Base-by-base conservation (phyloP, 2,888 invertebrate genomes). In the Luperina nickerlii region DNA sequence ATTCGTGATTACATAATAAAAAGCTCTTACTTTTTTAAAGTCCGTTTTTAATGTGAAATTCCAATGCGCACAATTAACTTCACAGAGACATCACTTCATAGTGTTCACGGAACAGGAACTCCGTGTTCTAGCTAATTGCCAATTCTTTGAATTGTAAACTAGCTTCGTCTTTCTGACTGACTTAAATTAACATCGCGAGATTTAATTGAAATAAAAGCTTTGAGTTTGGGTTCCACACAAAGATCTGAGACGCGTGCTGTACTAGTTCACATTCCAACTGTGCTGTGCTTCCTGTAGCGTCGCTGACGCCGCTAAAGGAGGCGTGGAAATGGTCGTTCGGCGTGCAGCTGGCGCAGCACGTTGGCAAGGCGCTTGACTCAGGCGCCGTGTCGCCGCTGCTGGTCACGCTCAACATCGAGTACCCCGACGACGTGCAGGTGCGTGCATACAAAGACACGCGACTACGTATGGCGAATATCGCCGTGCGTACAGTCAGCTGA, bases 311-410 rank as follows among this genome's bases (percentile, higher is more conserved):
- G 0, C 92, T 98, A 0, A 99, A 99, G 92, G 98, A 98, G 92
- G 98, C 98, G 0, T 98, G 98, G 97, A 98, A 98, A 94, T 98
- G 98, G 96, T 97, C 98, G 20, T 97, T 98, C 75, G 98, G 98
- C 74, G 96, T 97, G 0, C 94, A 95, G 76, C 94, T 99, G 42
- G 97, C 98, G 27, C 81, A 95, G 24, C 91, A 94, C 70, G 94
- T 98, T 0, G 94, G 94, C 24, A 97, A 97, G 91, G 92, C 93
- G 24, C 96, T 97, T 84, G 97, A 98, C 87, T 97, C 97, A 18
- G 97, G 97, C 0, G 96, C 97, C 13, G 95, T 96, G 13, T 97
- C 97, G 8, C 97, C 97, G 54, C 97, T 98, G 83, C 95, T 97
- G 15, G 94, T 98, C 82, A 97, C 98, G 8, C 91, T 98, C n/a